Evolutionary conservation across 2,113 vertebrate species (phyloP).

Genomic region (Lontra canadensis): DNA sequence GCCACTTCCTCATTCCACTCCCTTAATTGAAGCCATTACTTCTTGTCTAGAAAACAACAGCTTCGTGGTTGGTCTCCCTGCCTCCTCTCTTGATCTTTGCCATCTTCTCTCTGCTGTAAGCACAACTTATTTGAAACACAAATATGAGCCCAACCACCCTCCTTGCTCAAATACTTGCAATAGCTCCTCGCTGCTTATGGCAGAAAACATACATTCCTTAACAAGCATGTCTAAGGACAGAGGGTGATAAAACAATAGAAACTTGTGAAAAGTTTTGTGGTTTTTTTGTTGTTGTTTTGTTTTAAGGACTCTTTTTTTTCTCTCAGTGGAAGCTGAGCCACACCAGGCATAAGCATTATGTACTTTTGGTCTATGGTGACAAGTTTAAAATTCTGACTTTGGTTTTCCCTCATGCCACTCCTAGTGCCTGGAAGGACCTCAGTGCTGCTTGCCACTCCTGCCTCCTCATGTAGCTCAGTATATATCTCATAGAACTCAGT

Average conservation of each 20-base stretch:
- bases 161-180: background rate
- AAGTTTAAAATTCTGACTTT: background rate
- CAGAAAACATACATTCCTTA: background rate
- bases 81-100: background rate
- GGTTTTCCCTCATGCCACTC: background rate
- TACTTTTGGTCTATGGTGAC: background rate
- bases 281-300: background rate
- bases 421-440: background rate
- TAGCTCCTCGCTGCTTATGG: background rate
- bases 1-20: background rate
- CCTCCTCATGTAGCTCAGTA: background rate
- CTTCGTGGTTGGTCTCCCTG: background rate
- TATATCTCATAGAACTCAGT: background rate
- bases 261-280: background rate
- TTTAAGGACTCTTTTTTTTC: background rate
- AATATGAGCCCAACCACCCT: background rate
- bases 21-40: background rate
- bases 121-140: background rate
- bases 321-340: background rate
- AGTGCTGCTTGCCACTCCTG: background rate
- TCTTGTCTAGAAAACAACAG: slow-evolving; percentile 1
- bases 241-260: background rate
- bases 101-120: background rate
- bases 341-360: background rate
- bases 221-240: background rate